These are phyloP conservation scores for Salvelinus namaycush DNA, from an alignment of 2,113 vertebrate genomes.

Conservation along the genomic window DNA sequence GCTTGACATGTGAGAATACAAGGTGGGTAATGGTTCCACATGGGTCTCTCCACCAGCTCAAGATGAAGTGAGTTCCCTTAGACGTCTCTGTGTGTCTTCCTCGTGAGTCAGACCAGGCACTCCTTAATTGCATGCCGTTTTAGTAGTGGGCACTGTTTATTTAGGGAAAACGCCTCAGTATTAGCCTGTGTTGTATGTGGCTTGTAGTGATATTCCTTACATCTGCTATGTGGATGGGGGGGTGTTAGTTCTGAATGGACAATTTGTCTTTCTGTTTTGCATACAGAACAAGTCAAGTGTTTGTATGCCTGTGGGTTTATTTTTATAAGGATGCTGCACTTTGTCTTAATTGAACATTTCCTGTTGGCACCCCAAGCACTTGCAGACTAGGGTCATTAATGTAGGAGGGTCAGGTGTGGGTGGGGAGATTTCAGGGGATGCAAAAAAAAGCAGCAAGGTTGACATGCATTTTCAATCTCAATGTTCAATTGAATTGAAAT, in stretches of 20 bases:
- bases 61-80: not conserved
- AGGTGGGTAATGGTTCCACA: too few species aligned
- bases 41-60: not conserved
- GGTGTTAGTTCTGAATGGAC: too few species aligned
- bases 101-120: slow-evolving; percentile 36
- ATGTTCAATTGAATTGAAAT: not conserved
- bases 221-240: too few species aligned
- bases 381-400: not conserved
- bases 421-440: not conserved
- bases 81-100: not conserved
- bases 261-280: too few species aligned
- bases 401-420: not conserved
- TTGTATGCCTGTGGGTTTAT: not conserved
- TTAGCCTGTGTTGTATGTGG: slow-evolving; percentile 15
- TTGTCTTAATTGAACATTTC: not conserved
- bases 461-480: not conserved
- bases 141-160: slow-evolving; percentile 24
- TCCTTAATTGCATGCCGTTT: slow-evolving; percentile 66
- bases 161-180: slow-evolving; percentile 34
- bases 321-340: not conserved
- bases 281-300: too few species aligned
- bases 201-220: not conserved
- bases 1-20: too few species aligned
- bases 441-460: not conserved
- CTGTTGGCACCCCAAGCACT: not conserved